phyloP scores from a whole-genome alignment of 2,888 invertebrate genomes.

The Argyresthia albistria region DNA sequence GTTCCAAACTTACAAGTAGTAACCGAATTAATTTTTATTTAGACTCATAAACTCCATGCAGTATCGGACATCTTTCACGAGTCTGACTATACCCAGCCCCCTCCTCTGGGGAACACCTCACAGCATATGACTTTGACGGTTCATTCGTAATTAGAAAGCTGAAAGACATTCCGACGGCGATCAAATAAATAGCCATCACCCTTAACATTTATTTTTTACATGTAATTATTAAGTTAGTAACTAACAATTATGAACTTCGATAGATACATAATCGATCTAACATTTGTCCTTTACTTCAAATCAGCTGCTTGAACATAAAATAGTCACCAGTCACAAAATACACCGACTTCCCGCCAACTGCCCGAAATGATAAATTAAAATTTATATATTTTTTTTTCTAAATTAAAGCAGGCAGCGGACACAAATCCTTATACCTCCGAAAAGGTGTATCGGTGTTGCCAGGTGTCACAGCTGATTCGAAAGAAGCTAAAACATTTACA shows the following conservation, averaged over 20 bases:
- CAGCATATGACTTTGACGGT: constrained; percentile 26
- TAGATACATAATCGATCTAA: no score
- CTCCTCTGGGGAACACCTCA: constrained; percentile 29
- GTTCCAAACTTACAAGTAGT: no score
- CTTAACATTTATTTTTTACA: no score
- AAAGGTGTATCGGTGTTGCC: constrained; percentile 11
- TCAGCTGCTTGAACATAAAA: neutral
- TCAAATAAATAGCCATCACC: no score
- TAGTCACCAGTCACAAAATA: neutral
- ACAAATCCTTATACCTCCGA: constrained; percentile 8
- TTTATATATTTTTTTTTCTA: constrained; percentile 2
- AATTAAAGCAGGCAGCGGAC: constrained; percentile 9
- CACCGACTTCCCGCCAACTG: no score
- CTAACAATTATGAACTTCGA: no score
- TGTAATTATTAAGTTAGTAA: no score
- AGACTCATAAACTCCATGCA: no score
- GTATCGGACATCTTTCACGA: no score
- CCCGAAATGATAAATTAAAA: neutral
- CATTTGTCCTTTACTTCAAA: no score
- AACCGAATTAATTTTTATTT: no score
- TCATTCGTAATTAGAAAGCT: constrained; percentile 31
- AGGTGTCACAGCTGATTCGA: constrained; percentile 47
- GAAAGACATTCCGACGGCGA: neutral
- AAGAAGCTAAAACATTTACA: constrained; percentile 41
- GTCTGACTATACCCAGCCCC: no score